These are phyloP conservation scores for Phoenicopterus ruber DNA, from an alignment of 2,113 vertebrate species.

Conservation along the genomic window DNA sequence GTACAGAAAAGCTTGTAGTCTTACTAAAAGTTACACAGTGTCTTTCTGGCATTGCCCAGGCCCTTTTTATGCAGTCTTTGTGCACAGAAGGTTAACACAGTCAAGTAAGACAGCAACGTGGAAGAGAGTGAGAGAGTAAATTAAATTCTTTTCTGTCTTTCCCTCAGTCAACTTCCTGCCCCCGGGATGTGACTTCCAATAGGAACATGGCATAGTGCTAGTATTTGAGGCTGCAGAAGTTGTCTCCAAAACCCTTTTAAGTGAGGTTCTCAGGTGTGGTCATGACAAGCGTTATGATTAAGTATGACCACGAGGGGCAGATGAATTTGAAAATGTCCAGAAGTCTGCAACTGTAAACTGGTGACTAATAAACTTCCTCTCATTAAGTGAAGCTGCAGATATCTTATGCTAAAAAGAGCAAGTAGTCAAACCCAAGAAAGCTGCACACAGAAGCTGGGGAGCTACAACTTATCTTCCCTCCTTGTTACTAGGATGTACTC, in stretches of 20 bases:
- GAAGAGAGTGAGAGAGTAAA: neutral
- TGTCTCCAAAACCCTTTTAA: neutral
- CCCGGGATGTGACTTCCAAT: neutral
- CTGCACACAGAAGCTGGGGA: neutral
- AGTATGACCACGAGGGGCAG: neutral
- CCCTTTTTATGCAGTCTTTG: neutral
- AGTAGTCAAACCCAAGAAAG: neutral
- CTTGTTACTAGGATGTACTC: neutral
- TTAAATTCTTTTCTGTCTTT: neutral
- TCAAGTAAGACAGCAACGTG: neutral
- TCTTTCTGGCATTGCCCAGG: neutral
- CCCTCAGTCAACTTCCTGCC: neutral
- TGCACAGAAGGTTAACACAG: neutral
- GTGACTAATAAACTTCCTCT: neutral
- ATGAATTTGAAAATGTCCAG: neutral
- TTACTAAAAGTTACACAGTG: neutral
- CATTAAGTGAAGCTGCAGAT: neutral
- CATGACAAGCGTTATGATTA: neutral
- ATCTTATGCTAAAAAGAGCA: neutral
- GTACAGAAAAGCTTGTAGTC: neutral
- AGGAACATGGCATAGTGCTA: neutral
- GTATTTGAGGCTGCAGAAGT: neutral
- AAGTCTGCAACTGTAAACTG: neutral
- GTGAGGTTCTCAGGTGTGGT: neutral
- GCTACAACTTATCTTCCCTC: neutral